phyloP scores from a whole-genome alignment of 2,113 vertebrate genomes.

The Calidris pygmaea region DNA sequence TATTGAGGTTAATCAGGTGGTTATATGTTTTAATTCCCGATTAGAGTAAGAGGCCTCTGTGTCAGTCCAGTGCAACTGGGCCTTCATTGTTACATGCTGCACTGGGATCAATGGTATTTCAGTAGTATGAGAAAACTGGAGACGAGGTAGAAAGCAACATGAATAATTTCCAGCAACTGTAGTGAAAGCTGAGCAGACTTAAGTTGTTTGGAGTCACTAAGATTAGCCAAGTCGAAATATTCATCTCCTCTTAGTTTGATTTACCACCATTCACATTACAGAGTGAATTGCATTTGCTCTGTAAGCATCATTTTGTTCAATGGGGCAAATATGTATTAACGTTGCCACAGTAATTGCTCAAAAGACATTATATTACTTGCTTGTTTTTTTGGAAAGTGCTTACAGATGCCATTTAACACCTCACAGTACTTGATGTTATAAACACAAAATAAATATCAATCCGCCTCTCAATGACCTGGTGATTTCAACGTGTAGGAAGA shows the following conservation, averaged over 20 bases:
- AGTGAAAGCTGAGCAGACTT: background rate
- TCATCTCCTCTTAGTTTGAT: background rate
- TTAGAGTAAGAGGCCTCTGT: background rate
- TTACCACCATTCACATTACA: background rate
- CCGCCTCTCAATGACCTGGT: background rate
- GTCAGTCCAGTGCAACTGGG: background rate
- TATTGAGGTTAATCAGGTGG: background rate
- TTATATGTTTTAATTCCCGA: background rate
- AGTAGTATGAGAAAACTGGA: background rate
- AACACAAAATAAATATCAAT: background rate
- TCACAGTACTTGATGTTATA: background rate
- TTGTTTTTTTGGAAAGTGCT: background rate
- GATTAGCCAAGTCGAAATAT: background rate
- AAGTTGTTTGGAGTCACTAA: background rate
- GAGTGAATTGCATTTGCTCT: background rate
- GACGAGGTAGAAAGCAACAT: conserved; percentile 1
- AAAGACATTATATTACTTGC: background rate
- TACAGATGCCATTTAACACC: background rate
- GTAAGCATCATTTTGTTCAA: background rate
- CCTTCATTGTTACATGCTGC: background rate
- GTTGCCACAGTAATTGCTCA: background rate
- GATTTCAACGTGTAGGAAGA: background rate
- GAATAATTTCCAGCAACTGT: conserved; percentile 44
- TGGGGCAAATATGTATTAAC: background rate
- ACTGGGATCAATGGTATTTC: conserved; percentile 28